These are phyloP conservation scores for Acanthurus tractus DNA, from an alignment of 2,797 vertebrate genomes.

Conservation along the genomic window DNA sequence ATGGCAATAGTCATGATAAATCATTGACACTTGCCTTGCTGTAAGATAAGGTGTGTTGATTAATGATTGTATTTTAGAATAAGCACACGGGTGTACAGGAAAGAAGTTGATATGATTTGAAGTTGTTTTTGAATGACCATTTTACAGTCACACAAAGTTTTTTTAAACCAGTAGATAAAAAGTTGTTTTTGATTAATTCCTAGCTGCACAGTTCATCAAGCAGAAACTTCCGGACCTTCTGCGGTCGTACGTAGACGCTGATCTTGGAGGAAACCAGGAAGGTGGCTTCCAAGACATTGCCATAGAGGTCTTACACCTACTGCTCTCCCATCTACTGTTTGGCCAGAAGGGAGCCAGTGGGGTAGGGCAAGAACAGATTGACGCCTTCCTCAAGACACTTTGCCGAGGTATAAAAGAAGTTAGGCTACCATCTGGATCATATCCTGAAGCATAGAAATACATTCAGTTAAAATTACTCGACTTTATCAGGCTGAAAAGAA, in stretches of 20 bases:
- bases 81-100: not conserved
- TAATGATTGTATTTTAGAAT: not conserved
- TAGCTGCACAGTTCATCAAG: constrained; percentile 98
- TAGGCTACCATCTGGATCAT: not conserved
- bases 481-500: not conserved
- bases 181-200: constrained; percentile 1
- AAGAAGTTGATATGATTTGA: too few relatives aligned
- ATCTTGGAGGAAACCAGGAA: constrained; percentile 99
- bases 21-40: not conserved
- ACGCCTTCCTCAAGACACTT: constrained; percentile 98
- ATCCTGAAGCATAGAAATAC: not conserved
- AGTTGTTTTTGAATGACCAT: too few relatives aligned
- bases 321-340: constrained; percentile 99
- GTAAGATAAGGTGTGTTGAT: not conserved
- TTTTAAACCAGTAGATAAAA: not conserved
- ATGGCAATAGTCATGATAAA: not conserved
- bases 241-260: constrained; percentile 98
- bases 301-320: constrained; percentile 99
- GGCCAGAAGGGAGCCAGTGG: constrained; percentile 99
- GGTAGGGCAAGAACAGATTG: constrained; percentile 98
- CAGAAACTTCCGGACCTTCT: constrained; percentile 99
- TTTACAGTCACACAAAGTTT: too few relatives aligned
- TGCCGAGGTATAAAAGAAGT: constrained; percentile 91
- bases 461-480: not conserved
- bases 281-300: constrained; percentile 99